These are phyloP conservation scores for Sesia bembeciformis DNA, from an alignment of 2,888 invertebrate genomes.

Conservation along the genomic window DNA sequence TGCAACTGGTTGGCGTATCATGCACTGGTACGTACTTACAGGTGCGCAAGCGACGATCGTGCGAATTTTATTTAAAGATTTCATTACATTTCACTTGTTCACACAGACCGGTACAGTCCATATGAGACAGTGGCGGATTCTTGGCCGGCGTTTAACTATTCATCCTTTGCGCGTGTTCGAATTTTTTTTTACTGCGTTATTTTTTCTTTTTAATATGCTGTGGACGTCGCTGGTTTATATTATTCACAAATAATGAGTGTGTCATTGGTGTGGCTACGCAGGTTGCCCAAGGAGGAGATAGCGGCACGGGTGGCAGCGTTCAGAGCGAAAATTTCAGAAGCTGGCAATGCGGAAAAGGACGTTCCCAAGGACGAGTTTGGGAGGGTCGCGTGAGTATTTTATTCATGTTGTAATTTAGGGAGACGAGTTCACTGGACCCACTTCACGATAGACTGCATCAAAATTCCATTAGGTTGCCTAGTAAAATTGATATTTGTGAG, in stretches of 20 bases:
- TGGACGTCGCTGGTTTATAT: constrained; percentile 6
- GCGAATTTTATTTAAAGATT: constrained; percentile 33
- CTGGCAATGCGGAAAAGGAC: constrained; percentile 66
- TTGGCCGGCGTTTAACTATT: too few species aligned
- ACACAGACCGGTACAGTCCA: constrained; percentile 12
- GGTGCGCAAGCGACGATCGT: constrained; percentile 20
- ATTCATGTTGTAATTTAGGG: background rate
- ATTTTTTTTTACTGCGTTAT: background rate
- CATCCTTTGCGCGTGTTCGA: too few species aligned
- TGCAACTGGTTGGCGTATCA: constrained; percentile 47
- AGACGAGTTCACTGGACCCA: background rate
- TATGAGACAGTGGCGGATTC: too few species aligned
- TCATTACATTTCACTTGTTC: constrained; percentile 36
- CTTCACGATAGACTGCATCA: background rate
- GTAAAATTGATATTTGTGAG: background rate
- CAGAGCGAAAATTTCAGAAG: constrained; percentile 87
- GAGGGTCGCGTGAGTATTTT: constrained; percentile 76
- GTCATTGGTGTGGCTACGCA: constrained; percentile 72
- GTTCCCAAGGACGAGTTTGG: constrained; percentile 88
- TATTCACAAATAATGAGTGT: constrained; percentile 46
- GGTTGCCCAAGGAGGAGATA: constrained; percentile 90
- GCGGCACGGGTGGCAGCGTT: constrained; percentile 90
- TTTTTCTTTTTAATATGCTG: background rate
- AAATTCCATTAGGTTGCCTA: background rate
- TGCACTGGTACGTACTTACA: constrained; percentile 59